Evolutionary conservation across 2,113 vertebrate genomes (phyloP).

Genomic region (Eleginops maclovinus): DNA sequence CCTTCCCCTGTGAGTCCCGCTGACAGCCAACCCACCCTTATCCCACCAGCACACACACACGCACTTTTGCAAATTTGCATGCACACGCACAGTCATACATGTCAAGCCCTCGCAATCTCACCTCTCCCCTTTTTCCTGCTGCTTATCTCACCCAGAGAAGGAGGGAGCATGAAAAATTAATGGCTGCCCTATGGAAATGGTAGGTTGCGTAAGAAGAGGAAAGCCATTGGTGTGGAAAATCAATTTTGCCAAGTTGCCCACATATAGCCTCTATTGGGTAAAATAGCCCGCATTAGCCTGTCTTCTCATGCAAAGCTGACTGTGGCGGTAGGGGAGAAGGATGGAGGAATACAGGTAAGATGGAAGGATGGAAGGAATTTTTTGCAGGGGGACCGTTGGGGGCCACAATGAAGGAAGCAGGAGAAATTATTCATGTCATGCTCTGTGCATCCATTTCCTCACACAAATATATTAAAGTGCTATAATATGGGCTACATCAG

Average conservation of each 20-base stretch:
- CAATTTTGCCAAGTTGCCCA: conserved; percentile 73
- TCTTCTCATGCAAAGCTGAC: conserved; percentile 63
- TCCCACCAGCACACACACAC: not conserved
- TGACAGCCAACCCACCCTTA: conserved; percentile 57
- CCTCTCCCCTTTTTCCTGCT: conserved; percentile 26
- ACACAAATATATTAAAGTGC: conserved; percentile 1
- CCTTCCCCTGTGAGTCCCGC: conserved; percentile 55
- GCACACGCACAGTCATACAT: conserved; percentile 23
- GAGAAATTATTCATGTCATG: conserved; percentile 12
- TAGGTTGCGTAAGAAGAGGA: conserved; percentile 59
- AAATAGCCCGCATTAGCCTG: conserved; percentile 70
- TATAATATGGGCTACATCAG: not conserved
- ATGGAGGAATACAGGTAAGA: conserved; percentile 17
- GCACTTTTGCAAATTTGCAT: not conserved
- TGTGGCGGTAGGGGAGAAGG: conserved; percentile 33
- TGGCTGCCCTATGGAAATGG: conserved; percentile 62
- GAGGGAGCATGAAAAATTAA: conserved; percentile 62
- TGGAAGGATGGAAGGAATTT: conserved; percentile 19
- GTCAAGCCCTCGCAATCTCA: conserved; percentile 50
- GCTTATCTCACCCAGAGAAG: conserved; percentile 47
- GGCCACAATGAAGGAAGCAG: conserved; percentile 1
- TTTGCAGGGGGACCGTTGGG: not conserved
- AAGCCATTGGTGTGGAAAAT: conserved; percentile 81
- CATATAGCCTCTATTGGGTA: conserved; percentile 67
- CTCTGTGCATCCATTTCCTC: not conserved